Percentiles rank a stretch among this genome's conserved stretches.
Conservation (phyloP, 2,888 invertebrate genomes). For the Ligdia adustata region DNA sequence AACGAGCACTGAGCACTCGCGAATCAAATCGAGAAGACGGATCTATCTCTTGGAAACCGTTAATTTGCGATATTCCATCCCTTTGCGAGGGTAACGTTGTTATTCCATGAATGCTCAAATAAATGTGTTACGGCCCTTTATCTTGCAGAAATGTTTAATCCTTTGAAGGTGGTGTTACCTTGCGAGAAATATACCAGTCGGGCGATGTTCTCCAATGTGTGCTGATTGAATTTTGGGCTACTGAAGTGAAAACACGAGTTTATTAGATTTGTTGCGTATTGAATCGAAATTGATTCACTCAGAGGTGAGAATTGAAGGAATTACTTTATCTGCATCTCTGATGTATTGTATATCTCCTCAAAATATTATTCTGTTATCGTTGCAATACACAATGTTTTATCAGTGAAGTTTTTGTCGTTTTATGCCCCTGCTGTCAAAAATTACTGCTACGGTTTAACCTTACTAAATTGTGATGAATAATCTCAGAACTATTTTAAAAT, state of each 20-base stretch:
- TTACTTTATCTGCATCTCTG: no score
- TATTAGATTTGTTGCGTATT: conserved; percentile 23
- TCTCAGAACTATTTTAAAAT: no score
- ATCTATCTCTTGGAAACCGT: conserved; percentile 76
- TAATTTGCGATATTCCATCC: conserved; percentile 54
- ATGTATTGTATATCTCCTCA: no score
- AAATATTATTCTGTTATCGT: no score
- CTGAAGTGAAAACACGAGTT: conserved; percentile 33
- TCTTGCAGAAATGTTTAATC: conserved; percentile 42
- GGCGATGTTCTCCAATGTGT: conserved; percentile 31
- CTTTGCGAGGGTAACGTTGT: conserved; percentile 46
- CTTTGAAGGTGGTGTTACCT: conserved; percentile 37
- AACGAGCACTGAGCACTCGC: conserved; percentile 53
- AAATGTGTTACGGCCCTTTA: conserved; percentile 62
- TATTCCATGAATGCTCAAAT: conserved; percentile 56
- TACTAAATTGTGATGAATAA: no score
- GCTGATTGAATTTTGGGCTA: conserved; percentile 35
- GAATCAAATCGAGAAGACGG: conserved; percentile 73
- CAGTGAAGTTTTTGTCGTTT: no score
- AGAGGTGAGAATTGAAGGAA: no score
- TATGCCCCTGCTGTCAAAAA: no score
- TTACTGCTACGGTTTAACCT: no score
- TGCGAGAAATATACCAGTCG: conserved; percentile 19
- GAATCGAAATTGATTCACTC: conserved; percentile 4
- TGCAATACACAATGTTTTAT: no score